Base-by-base conservation (phyloP, 2,888 invertebrate species). In the Phyllotreta cruciferae region DNA sequence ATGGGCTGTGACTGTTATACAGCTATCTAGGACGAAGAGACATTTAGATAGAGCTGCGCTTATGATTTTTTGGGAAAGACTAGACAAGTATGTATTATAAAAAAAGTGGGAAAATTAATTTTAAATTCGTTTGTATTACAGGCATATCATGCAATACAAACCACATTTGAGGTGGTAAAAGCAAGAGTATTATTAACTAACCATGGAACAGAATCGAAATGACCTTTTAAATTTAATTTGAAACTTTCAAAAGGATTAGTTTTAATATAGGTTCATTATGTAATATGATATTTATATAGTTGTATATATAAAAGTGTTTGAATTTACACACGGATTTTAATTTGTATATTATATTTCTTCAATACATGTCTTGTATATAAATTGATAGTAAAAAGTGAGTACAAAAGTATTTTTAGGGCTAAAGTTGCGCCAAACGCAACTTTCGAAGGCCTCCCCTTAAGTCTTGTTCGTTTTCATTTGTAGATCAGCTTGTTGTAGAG, bases 1-100 rank as follows among this genome's bases (percentile, higher is more conserved):
- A 76, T 99, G 99, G 99, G 94, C 95, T 38, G 99, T 99, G 6
- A 92, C 92, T 44, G 91, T 98, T 24, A 89, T 99, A 68, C 90
- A 93, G 79, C 85, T 99, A 49, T 96, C 96, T 64, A 87, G 94
- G 77, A 92, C 92, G 56, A 96, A 96, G 82, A 86, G 99, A 56
- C 98, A 99, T 87, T 88, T 99, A 76, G 99, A 99, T 83, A 87
- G 97, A 75, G 98, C 99, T 49, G 92, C 92, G 36, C 85, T 99
- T 57, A 93, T 97, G 86, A 90, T 91, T 71, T 97, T 99, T 83
- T 99, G 99, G 99, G 98, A 98, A 81, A 91, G 91, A 69, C 85
- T 99, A 44, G 98, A 98, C 83, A 94, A 91, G 93, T 96, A 83
- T 80, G 87, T 83, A 41, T 24, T 7, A 0, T 49, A 49, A 44